A percentile compares a stretch with the other conserved stretches of the same genome.
These are phyloP conservation scores for Calycopis cecrops DNA, from an alignment of 1,140 invertebrate genomes.

Conservation along the genomic window DNA sequence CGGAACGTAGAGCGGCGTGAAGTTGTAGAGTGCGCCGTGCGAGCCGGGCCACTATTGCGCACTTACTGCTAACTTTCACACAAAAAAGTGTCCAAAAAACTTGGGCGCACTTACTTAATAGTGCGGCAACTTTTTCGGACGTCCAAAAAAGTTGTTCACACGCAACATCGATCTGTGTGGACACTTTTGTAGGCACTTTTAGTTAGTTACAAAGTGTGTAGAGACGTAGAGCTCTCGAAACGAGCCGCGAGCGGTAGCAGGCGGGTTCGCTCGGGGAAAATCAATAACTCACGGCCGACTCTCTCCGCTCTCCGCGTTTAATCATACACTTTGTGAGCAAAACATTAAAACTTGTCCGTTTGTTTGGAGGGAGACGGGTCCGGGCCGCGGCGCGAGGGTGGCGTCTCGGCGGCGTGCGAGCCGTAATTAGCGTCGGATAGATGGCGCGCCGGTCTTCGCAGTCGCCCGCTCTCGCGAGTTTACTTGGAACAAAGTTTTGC, in stretches of 20 bases:
- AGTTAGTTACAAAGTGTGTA: slow-evolving; percentile 42
- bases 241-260: slow-evolving; percentile 62
- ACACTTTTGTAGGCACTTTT: slow-evolving; percentile 41
- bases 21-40: slow-evolving; percentile 67
- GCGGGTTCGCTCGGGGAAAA: slow-evolving; percentile 73
- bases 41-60: slow-evolving; percentile 47
- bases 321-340: slow-evolving; percentile 75
- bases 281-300: slow-evolving; percentile 76
- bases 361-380: slow-evolving; percentile 64
- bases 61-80: slow-evolving; percentile 64
- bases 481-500: slow-evolving; percentile 72
- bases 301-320: slow-evolving; percentile 72
- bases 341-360: slow-evolving; percentile 75
- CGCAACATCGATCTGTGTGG: slow-evolving; percentile 30
- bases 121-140: slow-evolving; percentile 42
- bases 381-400: slow-evolving; percentile 31
- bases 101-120: slow-evolving; percentile 44
- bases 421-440: slow-evolving; percentile 31
- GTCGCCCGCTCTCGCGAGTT: slow-evolving; percentile 51
- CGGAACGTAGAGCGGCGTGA: slow-evolving; percentile 73
- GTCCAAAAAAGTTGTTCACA: slow-evolving; percentile 38
- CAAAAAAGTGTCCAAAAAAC: slow-evolving; percentile 55
- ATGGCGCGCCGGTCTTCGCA: slow-evolving; percentile 30
- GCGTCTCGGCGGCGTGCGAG: slow-evolving; percentile 26
- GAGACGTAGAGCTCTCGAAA: slow-evolving; percentile 42